These are phyloP conservation scores for Champsocephalus gunnari DNA, from an alignment of 2,797 vertebrate genomes.

Conservation along the genomic window DNA sequence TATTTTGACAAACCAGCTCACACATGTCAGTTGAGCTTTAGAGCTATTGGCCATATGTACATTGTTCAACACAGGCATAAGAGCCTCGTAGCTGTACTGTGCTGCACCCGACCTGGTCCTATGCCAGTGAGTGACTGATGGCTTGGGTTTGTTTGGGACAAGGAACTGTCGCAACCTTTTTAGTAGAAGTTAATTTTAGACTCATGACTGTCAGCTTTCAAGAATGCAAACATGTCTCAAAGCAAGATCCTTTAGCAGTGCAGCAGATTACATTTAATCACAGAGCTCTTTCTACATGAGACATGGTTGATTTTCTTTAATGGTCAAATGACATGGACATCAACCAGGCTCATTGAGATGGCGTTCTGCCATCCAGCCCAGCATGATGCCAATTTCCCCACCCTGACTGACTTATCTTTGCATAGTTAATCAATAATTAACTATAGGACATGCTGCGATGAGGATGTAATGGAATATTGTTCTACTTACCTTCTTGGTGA, in stretches of 20 bases:
- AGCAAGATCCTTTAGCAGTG: background rate
- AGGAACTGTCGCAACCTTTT: background rate
- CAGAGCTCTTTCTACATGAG: constrained; percentile 2
- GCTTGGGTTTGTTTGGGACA: background rate
- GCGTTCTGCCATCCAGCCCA: constrained; percentile 27
- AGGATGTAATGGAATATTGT: background rate
- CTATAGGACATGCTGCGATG: constrained; percentile 38
- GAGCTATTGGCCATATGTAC: constrained; percentile 4
- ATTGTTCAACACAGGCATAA: constrained; percentile 5
- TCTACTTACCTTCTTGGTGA: constrained; percentile 5
- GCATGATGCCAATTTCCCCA: constrained; percentile 37
- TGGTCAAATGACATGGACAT: constrained; percentile 42
- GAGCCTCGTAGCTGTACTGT: background rate
- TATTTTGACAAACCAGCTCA: constrained; percentile 58
- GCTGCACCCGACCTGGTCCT: background rate
- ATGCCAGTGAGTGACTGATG: constrained; percentile 11
- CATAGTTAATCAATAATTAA: constrained; percentile 58
- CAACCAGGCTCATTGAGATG: constrained; percentile 40
- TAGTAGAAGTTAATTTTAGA: constrained; percentile 15
- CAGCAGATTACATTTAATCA: constrained; percentile 19
- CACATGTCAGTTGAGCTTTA: constrained; percentile 39
- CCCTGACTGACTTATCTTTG: constrained; percentile 44
- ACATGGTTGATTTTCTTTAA: constrained; percentile 38
- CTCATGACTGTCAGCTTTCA: background rate
- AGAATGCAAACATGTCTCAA: constrained; percentile 2